Conservation (phyloP, 2,888 invertebrate species). For the Abrostola tripartita region DNA sequence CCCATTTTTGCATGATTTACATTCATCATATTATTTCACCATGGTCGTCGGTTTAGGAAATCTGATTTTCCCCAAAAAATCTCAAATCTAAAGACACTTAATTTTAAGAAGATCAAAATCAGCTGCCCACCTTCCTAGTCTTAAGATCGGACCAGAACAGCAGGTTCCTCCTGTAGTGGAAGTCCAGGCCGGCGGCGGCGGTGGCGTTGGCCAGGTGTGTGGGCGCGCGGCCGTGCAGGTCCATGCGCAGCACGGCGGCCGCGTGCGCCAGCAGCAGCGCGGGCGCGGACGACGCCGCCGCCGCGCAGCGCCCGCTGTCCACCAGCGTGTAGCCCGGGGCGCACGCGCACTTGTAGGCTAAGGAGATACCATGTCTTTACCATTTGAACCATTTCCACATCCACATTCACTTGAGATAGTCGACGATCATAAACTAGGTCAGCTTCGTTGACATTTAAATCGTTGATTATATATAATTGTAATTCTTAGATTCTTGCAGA, state of each 20-base stretch:
- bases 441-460: no score
- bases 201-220: slow-evolving; percentile 93
- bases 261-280: slow-evolving; percentile 87
- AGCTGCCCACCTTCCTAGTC: slow-evolving; percentile 91
- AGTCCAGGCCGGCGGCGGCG: slow-evolving; percentile 95
- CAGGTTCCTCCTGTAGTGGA: slow-evolving; percentile 92
- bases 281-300: slow-evolving; percentile 87
- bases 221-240: slow-evolving; percentile 89
- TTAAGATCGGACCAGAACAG: slow-evolving; percentile 97
- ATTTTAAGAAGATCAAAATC: no score
- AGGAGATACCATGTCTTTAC: neutral
- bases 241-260: slow-evolving; percentile 91
- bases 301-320: slow-evolving; percentile 89
- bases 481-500: no score
- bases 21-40: no score
- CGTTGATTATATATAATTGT: no score
- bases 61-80: no score
- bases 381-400: no score
- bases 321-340: slow-evolving; percentile 92
- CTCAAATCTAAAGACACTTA: no score
- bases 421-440: no score
- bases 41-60: no score
- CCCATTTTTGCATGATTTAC: no score
- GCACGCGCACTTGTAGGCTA: slow-evolving; percentile 94
- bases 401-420: no score